A percentile compares a stretch with the other conserved stretches of the same genome.
Conservation (phyloP, 1,140 invertebrate genomes). For the Bombus pyrosoma region DNA sequence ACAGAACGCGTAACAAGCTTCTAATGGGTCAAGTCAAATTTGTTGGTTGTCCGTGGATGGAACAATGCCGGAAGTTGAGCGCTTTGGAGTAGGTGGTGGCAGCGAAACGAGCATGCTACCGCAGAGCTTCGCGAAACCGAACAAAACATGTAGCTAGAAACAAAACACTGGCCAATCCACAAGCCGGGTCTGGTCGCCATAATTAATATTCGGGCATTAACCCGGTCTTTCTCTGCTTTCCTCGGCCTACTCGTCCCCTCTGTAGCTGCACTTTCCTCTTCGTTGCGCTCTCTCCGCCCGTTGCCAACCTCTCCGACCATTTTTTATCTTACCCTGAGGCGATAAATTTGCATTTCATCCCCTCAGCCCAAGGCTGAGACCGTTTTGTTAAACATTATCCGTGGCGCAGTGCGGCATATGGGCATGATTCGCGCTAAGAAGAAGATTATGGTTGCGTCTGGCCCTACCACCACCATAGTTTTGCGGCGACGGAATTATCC, state of each 20-base stretch:
- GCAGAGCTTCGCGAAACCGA: conserved; percentile 19
- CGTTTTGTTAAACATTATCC: conserved; percentile 74
- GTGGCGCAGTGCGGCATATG: conserved; percentile 57
- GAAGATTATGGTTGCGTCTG: conserved; percentile 26
- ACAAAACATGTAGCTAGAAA: conserved; percentile 67
- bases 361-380: conserved; percentile 37
- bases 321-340: conserved; percentile 54
- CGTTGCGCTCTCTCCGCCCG: not conserved
- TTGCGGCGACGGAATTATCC: conserved; percentile 28
- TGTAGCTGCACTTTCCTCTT: not conserved
- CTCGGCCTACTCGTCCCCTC: conserved; percentile 19
- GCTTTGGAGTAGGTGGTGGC: not conserved
- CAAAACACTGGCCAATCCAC: conserved; percentile 67
- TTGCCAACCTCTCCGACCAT: conserved; percentile 6
- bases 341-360: conserved; percentile 75
- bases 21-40: conserved; percentile 1
- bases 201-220: conserved; percentile 77
- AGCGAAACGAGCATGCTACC: conserved; percentile 6
- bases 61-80: conserved; percentile 25
- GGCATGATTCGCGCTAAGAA: conserved; percentile 41
- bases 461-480: not conserved
- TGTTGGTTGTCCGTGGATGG: not conserved
- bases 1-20: not conserved
- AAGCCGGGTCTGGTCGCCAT: conserved; percentile 64
- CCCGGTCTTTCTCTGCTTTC: conserved; percentile 40